Evolutionary conservation across 2,113 vertebrate species (phyloP).

Genomic region (Pelusios castaneus): DNA sequence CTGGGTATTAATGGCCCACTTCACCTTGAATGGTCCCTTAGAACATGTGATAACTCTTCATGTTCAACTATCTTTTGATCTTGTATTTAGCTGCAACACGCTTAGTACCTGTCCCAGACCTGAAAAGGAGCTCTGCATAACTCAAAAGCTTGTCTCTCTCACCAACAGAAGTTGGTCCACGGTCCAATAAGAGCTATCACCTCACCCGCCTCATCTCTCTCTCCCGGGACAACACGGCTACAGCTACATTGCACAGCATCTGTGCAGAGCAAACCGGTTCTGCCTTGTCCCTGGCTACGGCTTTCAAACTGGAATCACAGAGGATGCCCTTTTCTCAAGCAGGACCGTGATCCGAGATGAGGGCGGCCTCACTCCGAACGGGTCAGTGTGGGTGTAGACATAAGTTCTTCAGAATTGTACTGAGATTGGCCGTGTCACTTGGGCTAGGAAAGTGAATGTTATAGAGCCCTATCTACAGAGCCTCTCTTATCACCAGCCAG

Average conservation of each 20-base stretch:
- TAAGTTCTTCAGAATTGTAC: background rate
- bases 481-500: background rate
- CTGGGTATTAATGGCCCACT: background rate
- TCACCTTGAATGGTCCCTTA: background rate
- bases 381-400: background rate
- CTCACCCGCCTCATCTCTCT: background rate
- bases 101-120: background rate
- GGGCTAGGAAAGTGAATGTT: background rate
- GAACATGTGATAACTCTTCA: background rate
- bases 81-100: background rate
- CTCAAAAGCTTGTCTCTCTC: background rate
- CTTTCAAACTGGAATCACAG: background rate
- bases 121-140: background rate
- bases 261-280: background rate
- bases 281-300: background rate
- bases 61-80: background rate
- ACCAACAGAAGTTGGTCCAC: background rate
- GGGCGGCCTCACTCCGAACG: background rate
- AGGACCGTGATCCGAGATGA: background rate
- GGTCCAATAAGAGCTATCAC: background rate
- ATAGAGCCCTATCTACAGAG: background rate
- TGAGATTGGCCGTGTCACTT: background rate
- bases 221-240: background rate
- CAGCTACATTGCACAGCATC: background rate
- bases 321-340: background rate